Evolutionary conservation across 2,888 invertebrate genomes (phyloP), one percentile per base, ranked within the genome.

Genomic region (Perizoma flavofasciatum): DNA sequence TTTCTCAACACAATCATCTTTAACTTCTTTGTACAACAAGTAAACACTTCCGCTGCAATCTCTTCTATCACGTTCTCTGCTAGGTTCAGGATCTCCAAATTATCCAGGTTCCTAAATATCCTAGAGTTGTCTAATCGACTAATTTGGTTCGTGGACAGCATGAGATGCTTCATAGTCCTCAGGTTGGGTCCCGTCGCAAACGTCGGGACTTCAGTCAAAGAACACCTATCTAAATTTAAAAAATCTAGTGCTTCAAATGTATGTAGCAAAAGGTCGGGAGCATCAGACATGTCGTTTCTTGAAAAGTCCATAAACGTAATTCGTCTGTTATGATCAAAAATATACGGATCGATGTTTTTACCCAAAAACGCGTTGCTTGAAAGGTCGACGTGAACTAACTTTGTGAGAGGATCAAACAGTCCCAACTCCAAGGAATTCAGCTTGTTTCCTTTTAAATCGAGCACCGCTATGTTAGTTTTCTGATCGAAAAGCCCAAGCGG

Each of bases 81-180:
- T n/a, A 91, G 65, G 66, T 88, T 80, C 4, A 90, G 65, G 56
- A 68, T 74, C 65, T 84, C 80, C 37, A 91, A 70, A 61, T 78
- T 79, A 7, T 79, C 77, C 32, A 89, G 67, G 50, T 80, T 68
- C 0, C 62, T 60, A 69, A 88, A 86, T 0, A 65, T 65, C 4
- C 61, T 69, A 5, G 74, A 54, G 43, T 78, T 65, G 3, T 71
- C 65, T 5, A 87, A 67, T 40, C 61, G 72, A 3, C 57, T 72
- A 64, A 91, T 86, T 68, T 77, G 72, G 67, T 91, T 91, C 0
- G 67, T 74, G 1, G 85, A 82, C 8, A 90, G 35, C 50, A 79
- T 73, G 1, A 89, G 64, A 41, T 78, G 74, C 59, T 79, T 84
- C 68, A 89, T 70, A 2, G 84, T 81, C 49, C 71, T 80, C 50